phyloP scores from a whole-genome alignment of 2,797 vertebrate genomes.

The Monodelphis domestica region DNA sequence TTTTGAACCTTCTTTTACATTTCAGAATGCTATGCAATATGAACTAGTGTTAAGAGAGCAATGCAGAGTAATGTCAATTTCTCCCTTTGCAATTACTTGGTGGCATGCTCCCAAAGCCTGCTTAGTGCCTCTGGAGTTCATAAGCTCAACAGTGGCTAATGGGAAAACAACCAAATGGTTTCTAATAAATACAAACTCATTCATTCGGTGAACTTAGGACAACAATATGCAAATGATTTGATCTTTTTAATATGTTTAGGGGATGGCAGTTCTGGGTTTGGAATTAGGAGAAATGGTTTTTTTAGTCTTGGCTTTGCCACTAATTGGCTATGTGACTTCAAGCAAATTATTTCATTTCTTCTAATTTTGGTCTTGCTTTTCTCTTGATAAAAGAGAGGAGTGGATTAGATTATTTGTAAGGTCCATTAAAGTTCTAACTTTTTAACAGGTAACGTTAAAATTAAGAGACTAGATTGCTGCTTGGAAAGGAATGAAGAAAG shows the following conservation, averaged over 20 bases:
- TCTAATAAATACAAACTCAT: background rate
- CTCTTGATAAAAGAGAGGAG: background rate
- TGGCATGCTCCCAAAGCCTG: background rate
- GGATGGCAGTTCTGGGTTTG: background rate
- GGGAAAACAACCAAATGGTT: constrained; percentile 33
- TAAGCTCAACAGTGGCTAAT: background rate
- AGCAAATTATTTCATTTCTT: background rate
- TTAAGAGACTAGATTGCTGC: background rate
- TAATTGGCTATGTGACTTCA: background rate
- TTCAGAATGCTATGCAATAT: constrained; percentile 12
- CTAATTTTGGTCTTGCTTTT: background rate
- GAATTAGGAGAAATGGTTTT: background rate
- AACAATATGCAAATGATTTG: background rate
- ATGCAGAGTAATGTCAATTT: background rate
- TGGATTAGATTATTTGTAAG: background rate
- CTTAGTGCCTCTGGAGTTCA: constrained; percentile 13
- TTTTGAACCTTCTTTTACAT: background rate
- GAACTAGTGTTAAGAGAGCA: background rate
- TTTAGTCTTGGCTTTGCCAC: background rate
- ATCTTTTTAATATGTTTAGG: background rate
- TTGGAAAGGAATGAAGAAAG: background rate
- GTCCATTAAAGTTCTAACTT: background rate
- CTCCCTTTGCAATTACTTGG: background rate
- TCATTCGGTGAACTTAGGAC: background rate
- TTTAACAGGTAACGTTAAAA: background rate